Percentiles rank a stretch among this genome's conserved stretches.
Conservation (phyloP, 2,888 invertebrate species). For the Ephialtes manifestator region DNA sequence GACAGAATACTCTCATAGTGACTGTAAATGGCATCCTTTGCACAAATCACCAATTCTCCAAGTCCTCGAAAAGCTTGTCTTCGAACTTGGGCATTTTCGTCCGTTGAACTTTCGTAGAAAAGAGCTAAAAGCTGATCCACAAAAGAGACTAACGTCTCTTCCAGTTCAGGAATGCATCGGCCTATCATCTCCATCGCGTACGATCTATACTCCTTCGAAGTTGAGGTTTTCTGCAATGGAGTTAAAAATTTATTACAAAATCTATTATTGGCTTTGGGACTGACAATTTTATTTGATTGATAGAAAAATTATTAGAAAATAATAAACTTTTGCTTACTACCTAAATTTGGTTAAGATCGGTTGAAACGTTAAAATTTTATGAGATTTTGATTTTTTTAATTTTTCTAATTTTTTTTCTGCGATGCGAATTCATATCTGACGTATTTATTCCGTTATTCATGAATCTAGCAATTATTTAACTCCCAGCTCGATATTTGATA, state of each 20-base stretch:
- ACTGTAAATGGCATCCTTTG: constrained; percentile 88
- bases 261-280: neutral
- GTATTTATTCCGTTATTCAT: too few relatives aligned
- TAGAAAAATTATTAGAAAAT: too few relatives aligned
- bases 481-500: too few relatives aligned
- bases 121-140: constrained; percentile 89
- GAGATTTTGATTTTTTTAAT: too few relatives aligned
- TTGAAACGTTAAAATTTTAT: too few relatives aligned
- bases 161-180: constrained; percentile 90
- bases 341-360: too few relatives aligned
- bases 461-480: too few relatives aligned
- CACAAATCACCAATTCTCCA: constrained; percentile 91
- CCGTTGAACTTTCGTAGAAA: constrained; percentile 88
- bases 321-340: too few relatives aligned
- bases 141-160: constrained; percentile 87
- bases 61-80: constrained; percentile 92
- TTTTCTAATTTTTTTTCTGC: too few relatives aligned
- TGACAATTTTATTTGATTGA: neutral
- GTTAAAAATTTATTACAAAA: neutral
- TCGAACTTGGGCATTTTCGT: constrained; percentile 90
- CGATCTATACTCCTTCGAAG: constrained; percentile 89
- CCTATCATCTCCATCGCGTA: constrained; percentile 92
- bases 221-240: constrained; percentile 87
- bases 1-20: constrained; percentile 90
- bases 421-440: too few relatives aligned